Conservation (phyloP, 2,113 vertebrate genomes). For the Heterocephalus glaber region DNA sequence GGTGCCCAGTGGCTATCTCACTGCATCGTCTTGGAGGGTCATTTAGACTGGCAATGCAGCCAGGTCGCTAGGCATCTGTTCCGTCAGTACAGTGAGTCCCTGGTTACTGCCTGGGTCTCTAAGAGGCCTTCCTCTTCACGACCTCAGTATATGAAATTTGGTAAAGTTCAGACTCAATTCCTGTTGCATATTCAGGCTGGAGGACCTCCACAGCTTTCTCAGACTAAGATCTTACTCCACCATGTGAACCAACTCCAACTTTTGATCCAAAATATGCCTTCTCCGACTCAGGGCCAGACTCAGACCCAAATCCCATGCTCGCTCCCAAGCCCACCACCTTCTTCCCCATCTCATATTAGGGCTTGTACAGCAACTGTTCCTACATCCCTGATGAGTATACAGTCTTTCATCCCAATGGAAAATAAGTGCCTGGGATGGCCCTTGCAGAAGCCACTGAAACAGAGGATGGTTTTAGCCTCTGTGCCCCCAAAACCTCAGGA, state of each 20-base stretch:
- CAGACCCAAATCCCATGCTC: background rate
- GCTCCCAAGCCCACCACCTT: background rate
- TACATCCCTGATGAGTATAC: rapidly evolving
- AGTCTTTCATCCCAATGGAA: background rate
- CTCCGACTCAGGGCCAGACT: background rate
- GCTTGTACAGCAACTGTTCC: rapidly evolving
- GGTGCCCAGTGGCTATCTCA: background rate
- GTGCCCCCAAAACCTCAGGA: background rate
- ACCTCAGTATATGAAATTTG: background rate
- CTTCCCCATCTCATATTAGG: background rate
- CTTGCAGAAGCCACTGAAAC: background rate
- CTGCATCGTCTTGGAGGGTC: rapidly evolving
- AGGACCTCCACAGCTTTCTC: background rate
- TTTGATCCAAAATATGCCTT: rapidly evolving
- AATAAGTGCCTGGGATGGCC: background rate
- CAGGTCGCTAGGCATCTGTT: background rate
- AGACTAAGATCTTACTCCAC: background rate
- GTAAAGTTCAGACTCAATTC: background rate
- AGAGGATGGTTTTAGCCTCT: background rate
- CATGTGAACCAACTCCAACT: rapidly evolving
- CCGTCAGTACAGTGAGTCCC: background rate
- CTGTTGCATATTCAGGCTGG: too few species aligned
- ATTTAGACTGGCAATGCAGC: background rate
- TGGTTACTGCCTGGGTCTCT: background rate
- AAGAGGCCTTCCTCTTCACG: background rate